Percentiles rank a stretch among this genome's conserved stretches.
Evolutionary conservation across 2,113 vertebrate species (phyloP).

Genomic region (Cyrtonyx montezumae): DNA sequence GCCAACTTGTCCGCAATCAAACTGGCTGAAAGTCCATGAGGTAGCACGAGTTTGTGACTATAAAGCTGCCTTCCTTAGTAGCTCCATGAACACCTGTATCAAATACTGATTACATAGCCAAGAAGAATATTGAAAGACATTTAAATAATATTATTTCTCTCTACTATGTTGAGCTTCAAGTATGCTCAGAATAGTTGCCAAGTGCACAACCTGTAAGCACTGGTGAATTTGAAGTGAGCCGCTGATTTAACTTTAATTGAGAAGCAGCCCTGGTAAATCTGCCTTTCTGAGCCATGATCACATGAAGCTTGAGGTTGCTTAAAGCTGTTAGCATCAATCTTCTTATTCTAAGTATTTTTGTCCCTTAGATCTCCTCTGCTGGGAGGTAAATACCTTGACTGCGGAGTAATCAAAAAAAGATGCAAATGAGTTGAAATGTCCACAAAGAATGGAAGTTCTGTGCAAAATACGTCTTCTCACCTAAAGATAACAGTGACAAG

Average conservation of each 20-base stretch:
- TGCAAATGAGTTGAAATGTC: not conserved
- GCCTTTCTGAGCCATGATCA: not conserved
- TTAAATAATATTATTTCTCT: not conserved
- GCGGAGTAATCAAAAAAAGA: not conserved
- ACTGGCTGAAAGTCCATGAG: not conserved
- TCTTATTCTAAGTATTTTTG: not conserved
- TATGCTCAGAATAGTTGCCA: not conserved
- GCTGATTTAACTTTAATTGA: not conserved
- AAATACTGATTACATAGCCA: not conserved
- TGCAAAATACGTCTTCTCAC: not conserved
- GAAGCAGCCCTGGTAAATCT: not conserved
- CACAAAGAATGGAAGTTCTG: not conserved
- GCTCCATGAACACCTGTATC: not conserved
- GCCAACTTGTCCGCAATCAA: not conserved
- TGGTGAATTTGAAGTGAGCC: fast-evolving
- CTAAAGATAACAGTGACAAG: not conserved
- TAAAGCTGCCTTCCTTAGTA: not conserved
- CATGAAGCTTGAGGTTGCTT: not conserved
- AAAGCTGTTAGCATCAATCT: not conserved
- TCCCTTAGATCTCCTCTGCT: not conserved
- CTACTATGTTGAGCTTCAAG: not conserved
- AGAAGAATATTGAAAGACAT: not conserved
- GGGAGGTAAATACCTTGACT: not conserved
- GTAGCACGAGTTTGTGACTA: not conserved
- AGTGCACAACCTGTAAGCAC: not conserved